phyloP scores from a whole-genome alignment of 2,113 vertebrate genomes.

The Eclectus roratus region DNA sequence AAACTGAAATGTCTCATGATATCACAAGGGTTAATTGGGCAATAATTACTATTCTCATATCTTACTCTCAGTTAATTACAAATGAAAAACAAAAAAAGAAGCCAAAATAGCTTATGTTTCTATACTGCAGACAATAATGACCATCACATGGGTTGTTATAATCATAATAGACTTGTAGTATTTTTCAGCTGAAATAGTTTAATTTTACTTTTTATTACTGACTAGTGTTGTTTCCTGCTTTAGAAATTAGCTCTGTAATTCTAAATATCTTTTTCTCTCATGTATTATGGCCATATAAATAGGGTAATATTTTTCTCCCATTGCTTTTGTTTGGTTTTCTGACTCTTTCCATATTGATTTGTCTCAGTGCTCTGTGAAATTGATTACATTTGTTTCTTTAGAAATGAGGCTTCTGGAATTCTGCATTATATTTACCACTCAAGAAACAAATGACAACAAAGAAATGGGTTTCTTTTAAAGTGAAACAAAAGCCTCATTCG shows the following conservation, averaged over 20 bases:
- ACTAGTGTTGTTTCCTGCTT: not conserved
- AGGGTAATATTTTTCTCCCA: not conserved
- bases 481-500: conserved; percentile 29
- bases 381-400: conserved; percentile 45
- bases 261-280: conserved; percentile 10
- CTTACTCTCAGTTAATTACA: not conserved
- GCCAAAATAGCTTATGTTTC: not conserved
- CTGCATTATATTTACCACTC: conserved; percentile 21
- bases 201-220: conserved; percentile 18
- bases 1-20: not conserved
- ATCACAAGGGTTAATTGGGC: not conserved
- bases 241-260: conserved; percentile 33
- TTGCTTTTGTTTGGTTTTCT: conserved; percentile 44
- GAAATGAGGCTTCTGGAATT: conserved; percentile 38
- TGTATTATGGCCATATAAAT: not conserved
- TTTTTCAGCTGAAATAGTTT: conserved; percentile 27
- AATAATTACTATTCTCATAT: not conserved
- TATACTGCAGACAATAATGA: not conserved
- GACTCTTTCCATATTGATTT: conserved; percentile 51
- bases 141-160: not conserved
- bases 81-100: not conserved
- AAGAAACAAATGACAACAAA: not conserved
- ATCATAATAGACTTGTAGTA: not conserved
- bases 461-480: conserved; percentile 5
- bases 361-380: conserved; percentile 36